These are phyloP conservation scores for Semibalanus balanoides DNA, from an alignment of 1,140 invertebrate species.

Conservation along the genomic window DNA sequence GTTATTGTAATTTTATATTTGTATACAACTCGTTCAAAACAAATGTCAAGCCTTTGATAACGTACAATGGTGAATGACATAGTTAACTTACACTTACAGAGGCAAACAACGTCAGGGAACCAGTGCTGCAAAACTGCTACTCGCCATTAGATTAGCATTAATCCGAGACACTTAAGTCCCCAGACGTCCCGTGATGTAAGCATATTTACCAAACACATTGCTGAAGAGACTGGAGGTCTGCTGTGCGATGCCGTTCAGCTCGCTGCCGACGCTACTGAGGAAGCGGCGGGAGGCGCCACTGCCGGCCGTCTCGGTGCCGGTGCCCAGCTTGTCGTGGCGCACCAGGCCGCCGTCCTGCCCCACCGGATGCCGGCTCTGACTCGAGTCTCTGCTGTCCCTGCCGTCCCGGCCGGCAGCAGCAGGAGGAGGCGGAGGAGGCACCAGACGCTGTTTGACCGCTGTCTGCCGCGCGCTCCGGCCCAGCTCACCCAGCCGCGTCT, in stretches of 20 bases:
- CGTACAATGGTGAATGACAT: no score
- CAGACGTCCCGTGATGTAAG: no score
- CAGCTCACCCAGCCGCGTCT: constrained; percentile 70
- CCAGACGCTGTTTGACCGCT: constrained; percentile 29
- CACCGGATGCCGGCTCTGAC: background rate
- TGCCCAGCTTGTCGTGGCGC: background rate
- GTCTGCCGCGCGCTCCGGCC: constrained; percentile 79
- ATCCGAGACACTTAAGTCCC: no score
- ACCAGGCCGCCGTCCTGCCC: background rate
- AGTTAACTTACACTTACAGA: no score
- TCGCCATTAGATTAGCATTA: no score
- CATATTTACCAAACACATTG: constrained; percentile 68
- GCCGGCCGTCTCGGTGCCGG: background rate
- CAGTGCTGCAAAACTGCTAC: no score
- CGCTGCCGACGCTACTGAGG: constrained; percentile 73
- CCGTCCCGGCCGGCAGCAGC: background rate
- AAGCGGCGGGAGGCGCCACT: constrained; percentile 37
- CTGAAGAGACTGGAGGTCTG: constrained; percentile 83
- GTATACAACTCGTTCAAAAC: no score
- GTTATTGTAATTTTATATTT: no score
- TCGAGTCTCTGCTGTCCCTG: background rate
- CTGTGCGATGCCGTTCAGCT: constrained; percentile 74
- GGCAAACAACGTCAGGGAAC: no score
- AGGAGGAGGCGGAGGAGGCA: no score
- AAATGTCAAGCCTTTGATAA: no score